Base-by-base conservation (phyloP, 2,888 invertebrate genomes). In the Aphidoletes aphidimyza region DNA sequence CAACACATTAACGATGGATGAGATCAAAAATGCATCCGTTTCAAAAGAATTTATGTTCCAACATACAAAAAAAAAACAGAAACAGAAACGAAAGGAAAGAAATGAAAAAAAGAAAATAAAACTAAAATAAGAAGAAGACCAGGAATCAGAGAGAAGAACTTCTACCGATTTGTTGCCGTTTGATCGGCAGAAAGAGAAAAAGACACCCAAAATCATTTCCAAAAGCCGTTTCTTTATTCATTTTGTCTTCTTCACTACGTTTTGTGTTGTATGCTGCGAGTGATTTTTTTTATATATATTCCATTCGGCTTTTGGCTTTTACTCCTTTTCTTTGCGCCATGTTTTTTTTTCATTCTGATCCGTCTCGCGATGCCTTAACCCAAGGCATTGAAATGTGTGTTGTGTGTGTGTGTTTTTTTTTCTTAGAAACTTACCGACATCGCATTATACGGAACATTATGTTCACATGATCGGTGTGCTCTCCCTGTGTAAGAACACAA, bases 21-120 rank as follows among this genome's bases (percentile, higher is more conserved):
- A 81, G 81, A 81, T 81, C 81, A 81, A 81, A 81, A 81, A 37
- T 81, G 81, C 81, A 81, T 81, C 81, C 81, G 81, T 81, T 81
- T 81, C 81, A 37, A 36, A 78, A 22, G 81, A 81, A 69, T 69
- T 69, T 69, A 69, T 69, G 69, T 69, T 69, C 19, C n/a, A 30
- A 69, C 69, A 30, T 69, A 69, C 26, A 69, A 69, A 69, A 69
- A 34, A 5, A 69, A 69, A 26, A 54, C 22, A 54, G 5, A 17
- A 5, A 22, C 17, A 49, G 17, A 49, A 9, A 49, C 49, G n/a
- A 9, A 49, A 9, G 17, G 17, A 49, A 9, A 49, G 3, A 19
- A 9, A 49, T 19, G n/a, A 9, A 49, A 3, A 19, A 49, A 49
- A 8, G 49, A 9, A 19, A n/a, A n/a, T n/a, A n/a, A n/a, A n/a